Percentiles rank a stretch among this genome's conserved stretches.
Conservation (phyloP, 2,797 vertebrate species). For the Discoglossus pictus region DNA sequence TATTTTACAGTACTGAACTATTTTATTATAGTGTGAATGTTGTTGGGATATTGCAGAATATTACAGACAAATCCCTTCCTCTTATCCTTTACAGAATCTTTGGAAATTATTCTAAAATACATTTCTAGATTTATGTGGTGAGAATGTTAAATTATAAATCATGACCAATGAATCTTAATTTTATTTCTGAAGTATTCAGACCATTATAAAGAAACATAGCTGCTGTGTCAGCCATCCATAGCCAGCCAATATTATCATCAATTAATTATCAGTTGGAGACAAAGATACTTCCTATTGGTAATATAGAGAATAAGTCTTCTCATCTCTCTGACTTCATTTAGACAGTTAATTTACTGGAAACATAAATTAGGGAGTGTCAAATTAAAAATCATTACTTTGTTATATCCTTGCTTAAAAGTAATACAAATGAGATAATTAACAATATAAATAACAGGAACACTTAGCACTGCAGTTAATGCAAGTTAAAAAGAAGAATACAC, state of each 20-base stretch:
- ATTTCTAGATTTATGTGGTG: background rate
- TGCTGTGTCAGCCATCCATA: slow-evolving; percentile 33
- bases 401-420: slow-evolving; percentile 31
- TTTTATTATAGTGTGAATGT: too few species aligned
- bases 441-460: slow-evolving; percentile 30
- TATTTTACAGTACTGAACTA: too few species aligned
- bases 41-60: too few species aligned
- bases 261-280: slow-evolving; percentile 45
- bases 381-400: slow-evolving; percentile 47
- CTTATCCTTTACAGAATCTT: background rate
- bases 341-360: slow-evolving; percentile 50
- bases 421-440: slow-evolving; percentile 41
- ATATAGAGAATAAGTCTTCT: slow-evolving; percentile 36
- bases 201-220: slow-evolving; percentile 22
- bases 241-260: slow-evolving; percentile 30
- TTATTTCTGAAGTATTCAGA: slow-evolving; percentile 25
- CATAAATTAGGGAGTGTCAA: slow-evolving; percentile 45
- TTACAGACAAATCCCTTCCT: background rate
- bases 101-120: background rate
- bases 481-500: slow-evolving; percentile 35
- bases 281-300: slow-evolving; percentile 33
- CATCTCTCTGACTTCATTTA: slow-evolving; percentile 43
- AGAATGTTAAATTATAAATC: slow-evolving; percentile 30
- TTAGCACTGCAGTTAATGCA: slow-evolving; percentile 34
- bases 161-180: slow-evolving; percentile 18